Conservation (phyloP, 1,140 invertebrate species). For the Oedothorax gibbosus region DNA sequence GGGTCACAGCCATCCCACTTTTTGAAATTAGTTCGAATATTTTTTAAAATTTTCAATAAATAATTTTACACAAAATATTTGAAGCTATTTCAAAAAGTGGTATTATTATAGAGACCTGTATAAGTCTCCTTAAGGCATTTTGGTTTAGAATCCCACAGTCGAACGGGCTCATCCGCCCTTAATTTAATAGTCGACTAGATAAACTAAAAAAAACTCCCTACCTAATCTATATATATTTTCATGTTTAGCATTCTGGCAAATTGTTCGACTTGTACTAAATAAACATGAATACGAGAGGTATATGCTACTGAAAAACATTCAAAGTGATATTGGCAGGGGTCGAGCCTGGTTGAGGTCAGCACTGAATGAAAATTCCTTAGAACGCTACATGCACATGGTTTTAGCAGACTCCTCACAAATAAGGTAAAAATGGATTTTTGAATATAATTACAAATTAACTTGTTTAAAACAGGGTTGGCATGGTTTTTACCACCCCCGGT, state of each 20-base stretch:
- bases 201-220: too few species aligned
- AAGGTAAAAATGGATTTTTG: slow-evolving; percentile 6
- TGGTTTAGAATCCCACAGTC: too few species aligned
- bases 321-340: slow-evolving; percentile 81
- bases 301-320: slow-evolving; percentile 81
- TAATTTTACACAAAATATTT: too few species aligned
- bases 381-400: slow-evolving; percentile 83
- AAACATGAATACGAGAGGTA: slow-evolving; percentile 90
- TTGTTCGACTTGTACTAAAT: slow-evolving; percentile 75
- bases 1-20: too few species aligned
- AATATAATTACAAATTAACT: too few species aligned
- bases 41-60: too few species aligned
- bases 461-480: neutral
- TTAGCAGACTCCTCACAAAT: slow-evolving; percentile 72
- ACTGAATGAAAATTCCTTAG: slow-evolving; percentile 89
- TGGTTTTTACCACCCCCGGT: neutral
- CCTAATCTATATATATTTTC: slow-evolving; percentile 15
- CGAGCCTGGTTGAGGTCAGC: slow-evolving; percentile 85
- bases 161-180: too few species aligned
- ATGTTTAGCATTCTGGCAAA: slow-evolving; percentile 70
- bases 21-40: too few species aligned
- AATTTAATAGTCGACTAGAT: too few species aligned
- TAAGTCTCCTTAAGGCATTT: too few species aligned
- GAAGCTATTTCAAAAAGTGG: too few species aligned
- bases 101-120: too few species aligned